Evolutionary conservation across 2,888 invertebrate genomes (phyloP), one percentile per base, ranked within the genome.

Genomic region (Orchesellides sinensis): DNA sequence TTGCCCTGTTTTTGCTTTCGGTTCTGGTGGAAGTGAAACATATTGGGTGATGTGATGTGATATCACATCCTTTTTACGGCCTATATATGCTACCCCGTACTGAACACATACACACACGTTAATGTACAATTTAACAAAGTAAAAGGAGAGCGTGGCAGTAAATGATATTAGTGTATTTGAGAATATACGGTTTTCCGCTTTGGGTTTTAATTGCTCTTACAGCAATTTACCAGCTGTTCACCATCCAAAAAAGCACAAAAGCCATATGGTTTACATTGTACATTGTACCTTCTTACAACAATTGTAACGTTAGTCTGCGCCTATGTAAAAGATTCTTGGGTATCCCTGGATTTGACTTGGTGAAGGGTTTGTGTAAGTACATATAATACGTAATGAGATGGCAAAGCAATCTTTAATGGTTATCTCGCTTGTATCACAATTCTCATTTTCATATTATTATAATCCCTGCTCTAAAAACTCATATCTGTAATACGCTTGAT

Each of bases 131-230:
- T 40, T 14, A 40, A 40, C 40, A 14, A 2, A 17, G 4, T 21
- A 2, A 52, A 17, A 17, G 8, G 56, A 27, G 25, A 56, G 56
- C 3, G 25, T n/a, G n/a, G 25, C 19, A 65, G 14, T 65, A 45
- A 63, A 65, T 45, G 45, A 45, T 61, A 61, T 61, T n/a, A 25
- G 45, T 45, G 56, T n/a, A 49, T 17, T n/a, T 52, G n/a, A 52
- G 52, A 69, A 27, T 69, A 8, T 27, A 59, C 21, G 45, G 49
- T 23, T 73, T 61, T 73, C 54, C 68, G 68, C 68, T 68, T n/a
- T 77, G 77, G 65, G 45, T 77, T 77, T 77, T 77, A 77, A 77
- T 77, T 77, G 68, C 68, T 77, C 68, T n/a, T 32, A 47, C 66
- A 68, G 56, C 69, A 69, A 69, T 59, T 74, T 74, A 49, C 63